A percentile compares a stretch with the other conserved stretches of the same genome.
These are phyloP conservation scores for Gavia stellata DNA, from an alignment of 2,113 vertebrate genomes.

Conservation along the genomic window DNA sequence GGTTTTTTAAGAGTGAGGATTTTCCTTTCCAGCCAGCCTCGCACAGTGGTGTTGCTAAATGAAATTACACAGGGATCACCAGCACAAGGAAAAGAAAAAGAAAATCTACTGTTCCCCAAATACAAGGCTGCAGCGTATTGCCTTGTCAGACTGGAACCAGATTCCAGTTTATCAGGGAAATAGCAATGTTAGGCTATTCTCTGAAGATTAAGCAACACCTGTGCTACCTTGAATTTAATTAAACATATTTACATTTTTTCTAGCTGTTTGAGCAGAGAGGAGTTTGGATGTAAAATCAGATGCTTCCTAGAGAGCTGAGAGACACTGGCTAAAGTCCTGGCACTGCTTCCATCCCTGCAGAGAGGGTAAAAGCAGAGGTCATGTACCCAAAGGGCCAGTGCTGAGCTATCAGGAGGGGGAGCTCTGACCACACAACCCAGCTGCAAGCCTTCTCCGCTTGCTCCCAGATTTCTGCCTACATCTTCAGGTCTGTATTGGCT, in stretches of 20 bases:
- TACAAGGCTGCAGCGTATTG: background rate
- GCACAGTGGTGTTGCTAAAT: background rate
- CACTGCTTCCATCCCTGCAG: background rate
- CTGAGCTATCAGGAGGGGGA: constrained; percentile 32
- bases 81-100: background rate
- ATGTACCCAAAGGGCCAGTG: accelerated
- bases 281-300: background rate
- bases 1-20: background rate
- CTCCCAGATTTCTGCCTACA: background rate
- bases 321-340: background rate
- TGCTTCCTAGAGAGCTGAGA: background rate
- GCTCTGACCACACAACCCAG: background rate
- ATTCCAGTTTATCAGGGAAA: background rate
- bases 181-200: background rate
- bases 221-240: background rate
- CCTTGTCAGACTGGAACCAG: background rate
- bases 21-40: background rate
- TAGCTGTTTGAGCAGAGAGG: background rate
- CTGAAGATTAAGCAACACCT: background rate
- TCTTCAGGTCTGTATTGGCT: background rate
- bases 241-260: background rate
- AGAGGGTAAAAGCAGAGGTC: background rate
- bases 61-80: background rate
- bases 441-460: background rate
- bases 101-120: background rate